Base-by-base conservation (phyloP, 1,140 invertebrate species). In the Rhopalosiphum maidis region DNA sequence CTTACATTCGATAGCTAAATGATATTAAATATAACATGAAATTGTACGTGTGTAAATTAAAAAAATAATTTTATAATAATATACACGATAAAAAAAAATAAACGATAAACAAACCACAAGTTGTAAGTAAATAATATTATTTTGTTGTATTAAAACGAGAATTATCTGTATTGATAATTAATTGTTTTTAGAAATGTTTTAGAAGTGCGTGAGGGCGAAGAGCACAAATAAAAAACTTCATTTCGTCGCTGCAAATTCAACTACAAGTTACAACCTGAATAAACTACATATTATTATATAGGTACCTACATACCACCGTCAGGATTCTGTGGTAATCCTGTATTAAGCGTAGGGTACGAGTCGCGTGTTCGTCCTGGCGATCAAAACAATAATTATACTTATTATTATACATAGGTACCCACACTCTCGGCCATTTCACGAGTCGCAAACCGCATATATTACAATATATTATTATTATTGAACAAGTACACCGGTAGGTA, bases 401-500 rank as follows among this genome's bases (percentile, higher is more conserved):
- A 68, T 77, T n/a, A 77, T 30, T 68, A 68, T 35, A 68, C 5
- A 68, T 35, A 68, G 5, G n/a, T 30, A 55, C 55, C 1, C 30
- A 0, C 4, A 30, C 30, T 77, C 60, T 77, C 5, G 15, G 15
- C 30, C 15, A 77, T 77, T 77, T 35, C 15, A 77, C 30, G 15
- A n/a, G 60, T 15, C 60, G 30, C n/a, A 77, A 77, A 77, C 60
- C n/a, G 60, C 60, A 77, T n/a, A 77, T n/a, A 35, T 77, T n/a
- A 77, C n/a, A 77, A 77, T 77, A 77, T 18, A 77, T 77, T 77
- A 77, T 77, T 77, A 77, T 77, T 77, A 77, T 77, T 77, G 5
- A 15, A 77, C 60, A 15, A 77, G 30, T 77, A n/a, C 60, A 35
- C 5, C 30, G n/a, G 60, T 18, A n/a, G 30, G 15, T 54, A 54